Conservation (phyloP, 2,888 invertebrate species). For the Sturmia bella region DNA sequence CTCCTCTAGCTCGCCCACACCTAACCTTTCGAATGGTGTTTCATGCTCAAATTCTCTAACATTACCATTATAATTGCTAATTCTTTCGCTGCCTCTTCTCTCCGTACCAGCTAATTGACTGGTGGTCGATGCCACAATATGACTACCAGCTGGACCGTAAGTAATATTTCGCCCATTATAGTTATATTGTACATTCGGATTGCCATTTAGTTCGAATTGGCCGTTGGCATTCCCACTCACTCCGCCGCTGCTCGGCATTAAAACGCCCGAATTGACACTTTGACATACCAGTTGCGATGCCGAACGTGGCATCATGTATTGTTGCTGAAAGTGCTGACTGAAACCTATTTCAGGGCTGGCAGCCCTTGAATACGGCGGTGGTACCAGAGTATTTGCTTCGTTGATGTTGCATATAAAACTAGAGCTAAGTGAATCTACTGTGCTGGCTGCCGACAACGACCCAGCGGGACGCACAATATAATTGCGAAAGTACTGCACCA, state of each 20-base stretch:
- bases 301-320: constrained; percentile 83
- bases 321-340: constrained; percentile 79
- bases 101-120: constrained; percentile 61
- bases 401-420: constrained; percentile 93
- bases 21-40: constrained; percentile 23
- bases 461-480: constrained; percentile 89
- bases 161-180: constrained; percentile 64
- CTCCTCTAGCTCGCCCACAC: constrained; percentile 71
- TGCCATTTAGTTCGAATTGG: constrained; percentile 57
- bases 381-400: constrained; percentile 92
- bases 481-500: constrained; percentile 92
- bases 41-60: constrained; percentile 65
- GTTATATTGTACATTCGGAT: constrained; percentile 68
- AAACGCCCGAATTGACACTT: constrained; percentile 71
- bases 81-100: constrained; percentile 49
- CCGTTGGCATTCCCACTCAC: constrained; percentile 67
- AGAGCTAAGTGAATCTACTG: constrained; percentile 92
- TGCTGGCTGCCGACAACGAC: constrained; percentile 91
- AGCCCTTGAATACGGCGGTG: constrained; percentile 91
- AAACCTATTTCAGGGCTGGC: constrained; percentile 87
- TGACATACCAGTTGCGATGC: constrained; percentile 84
- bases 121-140: constrained; percentile 60
- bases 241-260: constrained; percentile 40
- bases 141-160: constrained; percentile 69
- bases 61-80: constrained; percentile 53